Evolutionary conservation across 2,888 invertebrate genomes (phyloP), one percentile per base, ranked within the genome.

Genomic region (Galeopsomyia nigrocyanea): DNA sequence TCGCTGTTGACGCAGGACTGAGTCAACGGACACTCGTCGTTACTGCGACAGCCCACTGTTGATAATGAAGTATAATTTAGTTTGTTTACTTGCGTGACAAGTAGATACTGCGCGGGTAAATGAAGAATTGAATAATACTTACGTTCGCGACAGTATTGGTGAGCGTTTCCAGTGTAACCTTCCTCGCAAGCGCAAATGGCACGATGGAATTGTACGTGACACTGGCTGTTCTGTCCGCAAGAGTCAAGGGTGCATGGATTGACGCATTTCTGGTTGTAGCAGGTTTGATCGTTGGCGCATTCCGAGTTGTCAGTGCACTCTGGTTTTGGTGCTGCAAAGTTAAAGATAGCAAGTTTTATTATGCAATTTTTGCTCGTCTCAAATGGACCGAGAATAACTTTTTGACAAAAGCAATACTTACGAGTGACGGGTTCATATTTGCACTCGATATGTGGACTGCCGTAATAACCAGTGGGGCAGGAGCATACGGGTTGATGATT

Each of bases 401-500:
- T 39, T 7, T 26, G 22, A 3, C 2, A 26, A 26, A 26, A 2
- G 5, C 5, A 3, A 70, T 16, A 73, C 71, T 73, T 22, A 73
- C 75, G 46, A 66, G 70, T 68, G 70, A 79, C 76, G 2, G 77
- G 39, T 21, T 70, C 69, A 6, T 80, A 87, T 21, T 88, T 87
- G 80, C 96, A 96, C 75, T 93, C 91, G 9, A 93, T 91, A 80
- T 92, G 91, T 0, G 95, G 91, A 71, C 93, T 91, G 56, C 97
- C 96, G 53, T 90, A 90, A 82, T 92, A 95, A 66, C 92, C 93
- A 1, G 88, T 83, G 17, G 95, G 95, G 83, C 96, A 97, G 0
- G 92, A 92, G 82, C 97, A 97, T 16, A 94, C 88, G 0, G 95
- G 92, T 75, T 92, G 92, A 84, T 96, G 95, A 87, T 95, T 92